phyloP scores from a whole-genome alignment of 1,140 invertebrate species.

The Callitettix versicolor region DNA sequence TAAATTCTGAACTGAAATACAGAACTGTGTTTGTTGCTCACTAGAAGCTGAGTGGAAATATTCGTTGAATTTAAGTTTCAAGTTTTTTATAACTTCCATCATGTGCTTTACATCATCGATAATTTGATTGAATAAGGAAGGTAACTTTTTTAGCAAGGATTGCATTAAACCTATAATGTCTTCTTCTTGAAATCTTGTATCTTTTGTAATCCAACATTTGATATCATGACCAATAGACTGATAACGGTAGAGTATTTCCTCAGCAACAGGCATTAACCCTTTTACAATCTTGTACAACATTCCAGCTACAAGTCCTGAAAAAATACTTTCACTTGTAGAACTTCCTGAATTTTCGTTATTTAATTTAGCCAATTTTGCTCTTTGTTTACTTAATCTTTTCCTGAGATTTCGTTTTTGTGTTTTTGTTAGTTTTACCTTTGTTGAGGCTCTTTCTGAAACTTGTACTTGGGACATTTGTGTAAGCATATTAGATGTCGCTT shows the following conservation, averaged over 20 bases:
- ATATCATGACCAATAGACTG: conserved; percentile 10
- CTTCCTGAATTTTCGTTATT: background rate
- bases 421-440: background rate
- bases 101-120: background rate
- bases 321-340: background rate
- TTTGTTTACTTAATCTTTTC: background rate
- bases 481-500: background rate
- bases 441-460: background rate
- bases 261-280: background rate
- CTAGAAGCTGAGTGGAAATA: background rate
- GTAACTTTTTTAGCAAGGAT: background rate
- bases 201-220: background rate
- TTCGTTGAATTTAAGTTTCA: background rate
- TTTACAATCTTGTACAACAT: background rate
- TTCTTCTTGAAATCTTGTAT: too few species aligned
- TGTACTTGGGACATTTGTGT: background rate
- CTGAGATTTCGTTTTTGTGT: conserved; percentile 7
- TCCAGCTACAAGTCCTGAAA: background rate
- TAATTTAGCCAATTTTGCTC: background rate
- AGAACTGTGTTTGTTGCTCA: background rate
- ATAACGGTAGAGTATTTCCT: conserved; percentile 1
- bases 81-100: background rate
- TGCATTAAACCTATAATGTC: background rate
- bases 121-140: background rate
- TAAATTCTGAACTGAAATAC: background rate